phyloP scores from a whole-genome alignment of 2,888 invertebrate species.

The Netelia melanura region DNA sequence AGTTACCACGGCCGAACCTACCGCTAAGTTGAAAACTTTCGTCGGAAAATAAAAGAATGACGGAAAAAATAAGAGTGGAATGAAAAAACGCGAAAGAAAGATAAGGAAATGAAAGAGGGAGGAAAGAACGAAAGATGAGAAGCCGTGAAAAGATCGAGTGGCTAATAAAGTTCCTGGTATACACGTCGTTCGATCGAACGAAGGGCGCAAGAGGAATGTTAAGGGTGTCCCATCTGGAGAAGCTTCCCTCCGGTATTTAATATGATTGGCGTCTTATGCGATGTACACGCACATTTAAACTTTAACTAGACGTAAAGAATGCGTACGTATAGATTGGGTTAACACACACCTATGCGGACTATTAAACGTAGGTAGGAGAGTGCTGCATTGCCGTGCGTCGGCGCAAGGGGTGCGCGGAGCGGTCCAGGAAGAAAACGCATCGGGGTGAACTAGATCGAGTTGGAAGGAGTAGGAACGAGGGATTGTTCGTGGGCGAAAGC shows the following conservation, averaged over 20 bases:
- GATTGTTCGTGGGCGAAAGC: conserved; percentile 11
- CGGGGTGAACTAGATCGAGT: conserved; percentile 19
- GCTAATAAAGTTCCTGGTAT: conserved; percentile 3
- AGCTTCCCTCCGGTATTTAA: conserved; percentile 5
- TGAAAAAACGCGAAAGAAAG: not conserved
- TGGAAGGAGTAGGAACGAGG: conserved; percentile 53
- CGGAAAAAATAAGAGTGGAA: not conserved
- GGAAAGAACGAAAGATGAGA: not conserved
- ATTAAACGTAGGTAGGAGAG: conserved; percentile 82
- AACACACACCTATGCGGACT: conserved; percentile 79
- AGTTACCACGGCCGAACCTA: not conserved
- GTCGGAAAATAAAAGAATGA: not conserved
- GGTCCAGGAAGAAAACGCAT: conserved; percentile 24
- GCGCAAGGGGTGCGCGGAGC: conserved; percentile 73
- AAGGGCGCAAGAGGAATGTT: conserved; percentile 1
- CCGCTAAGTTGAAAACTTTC: not conserved
- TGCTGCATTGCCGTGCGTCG: conserved; percentile 82
- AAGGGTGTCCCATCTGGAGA: not conserved
- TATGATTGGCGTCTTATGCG: conserved; percentile 14
- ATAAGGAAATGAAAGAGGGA: not conserved
- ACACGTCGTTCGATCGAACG: not conserved
- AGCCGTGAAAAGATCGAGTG: not conserved
- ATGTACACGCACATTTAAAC: conserved; percentile 7
- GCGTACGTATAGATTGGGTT: conserved; percentile 20
- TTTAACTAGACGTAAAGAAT: conserved; percentile 17